These are phyloP conservation scores for Pachymerium ferrugineum DNA, from an alignment of 2,888 invertebrate genomes.

Conservation along the genomic window DNA sequence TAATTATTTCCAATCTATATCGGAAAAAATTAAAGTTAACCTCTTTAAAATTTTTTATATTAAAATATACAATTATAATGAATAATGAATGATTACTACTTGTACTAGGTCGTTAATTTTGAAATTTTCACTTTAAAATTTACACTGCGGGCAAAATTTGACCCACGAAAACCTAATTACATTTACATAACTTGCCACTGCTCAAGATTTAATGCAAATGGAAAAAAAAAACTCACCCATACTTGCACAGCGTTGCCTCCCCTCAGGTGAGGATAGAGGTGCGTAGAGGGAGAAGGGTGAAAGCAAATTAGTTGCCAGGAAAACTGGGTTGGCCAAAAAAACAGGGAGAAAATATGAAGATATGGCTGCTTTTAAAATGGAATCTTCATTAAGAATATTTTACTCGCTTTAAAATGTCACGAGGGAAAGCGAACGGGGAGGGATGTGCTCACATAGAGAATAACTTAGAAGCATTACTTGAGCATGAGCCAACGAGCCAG, in stretches of 20 bases:
- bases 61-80: no score
- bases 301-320: neutral
- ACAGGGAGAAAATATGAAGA: neutral
- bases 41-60: no score
- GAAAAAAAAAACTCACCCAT: slow-evolving; percentile 6
- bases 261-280: neutral
- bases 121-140: neutral
- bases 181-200: slow-evolving; percentile 25
- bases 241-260: neutral
- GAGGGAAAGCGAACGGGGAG: neutral
- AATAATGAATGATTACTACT: no score
- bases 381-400: slow-evolving; percentile 14
- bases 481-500: neutral
- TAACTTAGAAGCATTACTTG: neutral
- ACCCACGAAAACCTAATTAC: slow-evolving; percentile 6
- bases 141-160: neutral
- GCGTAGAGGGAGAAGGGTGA: neutral
- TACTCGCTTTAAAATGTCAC: slow-evolving; percentile 22
- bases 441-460: neutral
- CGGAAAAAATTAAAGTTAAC: no score
- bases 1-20: no score
- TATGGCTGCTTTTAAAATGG: slow-evolving; percentile 19
- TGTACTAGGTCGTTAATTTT: no score
- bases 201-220: slow-evolving; percentile 16
- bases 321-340: neutral